Evolutionary conservation across 2,113 vertebrate genomes (phyloP).

Genomic region (Poecilia latipinna): DNA sequence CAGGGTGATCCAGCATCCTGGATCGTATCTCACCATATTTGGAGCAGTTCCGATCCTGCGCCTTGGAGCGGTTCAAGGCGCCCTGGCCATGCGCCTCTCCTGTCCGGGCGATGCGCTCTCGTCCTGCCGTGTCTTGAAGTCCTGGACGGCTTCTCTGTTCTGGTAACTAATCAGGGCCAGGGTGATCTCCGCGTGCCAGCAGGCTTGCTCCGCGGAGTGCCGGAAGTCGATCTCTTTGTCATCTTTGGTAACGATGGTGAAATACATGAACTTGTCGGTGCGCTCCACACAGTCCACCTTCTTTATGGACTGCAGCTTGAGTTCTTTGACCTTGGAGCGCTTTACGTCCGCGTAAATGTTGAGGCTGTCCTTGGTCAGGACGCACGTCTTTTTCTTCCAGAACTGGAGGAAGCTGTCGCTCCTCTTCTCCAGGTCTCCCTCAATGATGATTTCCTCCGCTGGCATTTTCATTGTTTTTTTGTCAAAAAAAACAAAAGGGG

Average conservation of each 20-base stretch:
- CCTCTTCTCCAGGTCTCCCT: constrained; percentile 95
- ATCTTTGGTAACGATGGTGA: constrained; percentile 96
- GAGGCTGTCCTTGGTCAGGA: constrained; percentile 92
- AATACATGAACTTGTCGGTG: constrained; percentile 95
- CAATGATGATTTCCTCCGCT: constrained; percentile 83
- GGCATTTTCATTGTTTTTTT: constrained; percentile 82
- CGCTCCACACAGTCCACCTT: constrained; percentile 97
- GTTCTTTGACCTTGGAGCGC: constrained; percentile 87
- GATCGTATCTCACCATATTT: constrained; percentile 72
- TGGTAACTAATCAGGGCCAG: constrained; percentile 96
- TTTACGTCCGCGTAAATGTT: constrained; percentile 88
- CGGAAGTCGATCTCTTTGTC: constrained; percentile 97
- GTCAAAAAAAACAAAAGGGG: too few relatives aligned
- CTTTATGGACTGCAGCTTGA: constrained; percentile 89
- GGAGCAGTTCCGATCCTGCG: constrained; percentile 37
- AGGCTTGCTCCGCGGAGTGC: constrained; percentile 87
- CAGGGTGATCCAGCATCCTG: background rate
- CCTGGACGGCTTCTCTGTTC: constrained; percentile 92
- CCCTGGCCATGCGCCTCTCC: constrained; percentile 82
- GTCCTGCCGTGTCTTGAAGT: constrained; percentile 89
- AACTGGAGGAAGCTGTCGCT: constrained; percentile 94
- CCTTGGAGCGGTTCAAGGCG: constrained; percentile 72
- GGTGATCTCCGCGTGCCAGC: constrained; percentile 95
- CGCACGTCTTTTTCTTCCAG: constrained; percentile 94
- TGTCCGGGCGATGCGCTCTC: constrained; percentile 80